Base-by-base conservation (phyloP, 2,797 vertebrate genomes). In the Syngnathus acus region DNA sequence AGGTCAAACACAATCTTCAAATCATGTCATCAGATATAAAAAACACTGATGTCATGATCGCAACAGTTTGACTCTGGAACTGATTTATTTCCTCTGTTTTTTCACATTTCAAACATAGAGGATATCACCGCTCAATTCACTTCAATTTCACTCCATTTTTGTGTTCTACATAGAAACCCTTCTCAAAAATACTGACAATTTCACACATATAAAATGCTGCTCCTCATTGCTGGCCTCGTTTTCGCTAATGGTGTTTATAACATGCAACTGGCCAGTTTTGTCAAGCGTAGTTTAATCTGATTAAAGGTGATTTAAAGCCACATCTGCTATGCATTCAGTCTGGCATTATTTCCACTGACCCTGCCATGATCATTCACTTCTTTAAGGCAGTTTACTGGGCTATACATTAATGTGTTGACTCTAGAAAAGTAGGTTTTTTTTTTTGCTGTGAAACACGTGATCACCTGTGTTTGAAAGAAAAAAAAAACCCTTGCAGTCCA, bases 231-330 rank as follows among this genome's bases (percentile, higher is more conserved):
- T 53, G 63, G 65, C 65, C 64, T 84, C 85, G 80, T 81, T 83
- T 67, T 57, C 39, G 62, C 61, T 74, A 79, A 84, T 84, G 82
- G 76, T 62, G 65, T 65, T 60, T 69, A 77, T 72, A 79, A 72
- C 76, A 26, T 79, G 39, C 63, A 71, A 73, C 76, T 80, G 66
- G 81, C 80, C 69, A 65, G 65, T 62, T 21, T 6, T 54, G 37
- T 65, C 61, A 70, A 67, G 68, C 65, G 64, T 21, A 65, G 19
- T 77, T 70, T 81, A 70, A 81, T 76, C 74, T 77, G 76, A 79
- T 78, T 82, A 77, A 64, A 69, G 72, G 68, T 68, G 54, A 74
- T 38, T 69, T 62, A 4, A 64, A 68, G 58, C 69, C 62, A 32
- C 13, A 1, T 69, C 50, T 21, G 3, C 38, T 58, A 37, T 54